Evolutionary conservation across 2,888 invertebrate species (phyloP), one percentile per base, ranked within the genome.

Genomic region (Ormyrus thymus): DNA sequence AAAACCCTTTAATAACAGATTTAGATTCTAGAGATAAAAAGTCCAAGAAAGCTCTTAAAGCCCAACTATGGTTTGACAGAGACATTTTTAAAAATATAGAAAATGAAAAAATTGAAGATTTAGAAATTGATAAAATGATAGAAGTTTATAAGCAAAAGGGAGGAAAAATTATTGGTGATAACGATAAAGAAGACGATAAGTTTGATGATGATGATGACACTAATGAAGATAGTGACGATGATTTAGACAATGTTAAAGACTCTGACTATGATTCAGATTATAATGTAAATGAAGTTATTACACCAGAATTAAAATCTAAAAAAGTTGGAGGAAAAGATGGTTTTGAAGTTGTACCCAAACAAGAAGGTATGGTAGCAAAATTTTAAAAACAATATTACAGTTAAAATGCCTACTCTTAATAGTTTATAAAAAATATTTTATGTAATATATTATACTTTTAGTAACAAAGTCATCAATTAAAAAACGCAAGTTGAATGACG

Each of bases 11-110:
- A 0, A 92, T 97, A 50, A 96, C 95, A 8, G 96, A 97, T 85
- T 91, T 97, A 61, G 97, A 97, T 87, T 92, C 93, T 78, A 92
- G 95, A 5, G 94, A 95, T 82, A 95, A 94, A 81, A 93, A 94
- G 71, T 93, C 94, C 6, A 95, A 94, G 84, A 92, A 94, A 15
- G 92, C 94, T 13, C 94, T 94, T 84, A 96, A 96, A 88, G 97
- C 97, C 0, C 94, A 96, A 84, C 90, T 96, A 51, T 97, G 97
- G 97, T 96, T 96, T 90, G 94, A 97, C 86, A 95, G 96, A 86
- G 96, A 96, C 81, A 93, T 93, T 83, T 95, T 97, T 83, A 95
- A 96, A 87, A 93, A 95, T 85, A 90, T 97, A 43, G 94, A 95
- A 83, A 93, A 94, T 80, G 97, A 96, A 77, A 95, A 94, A 64